These are phyloP conservation scores for Tympanuchus pallidicinctus DNA, from an alignment of 2,113 vertebrate genomes.

Conservation along the genomic window DNA sequence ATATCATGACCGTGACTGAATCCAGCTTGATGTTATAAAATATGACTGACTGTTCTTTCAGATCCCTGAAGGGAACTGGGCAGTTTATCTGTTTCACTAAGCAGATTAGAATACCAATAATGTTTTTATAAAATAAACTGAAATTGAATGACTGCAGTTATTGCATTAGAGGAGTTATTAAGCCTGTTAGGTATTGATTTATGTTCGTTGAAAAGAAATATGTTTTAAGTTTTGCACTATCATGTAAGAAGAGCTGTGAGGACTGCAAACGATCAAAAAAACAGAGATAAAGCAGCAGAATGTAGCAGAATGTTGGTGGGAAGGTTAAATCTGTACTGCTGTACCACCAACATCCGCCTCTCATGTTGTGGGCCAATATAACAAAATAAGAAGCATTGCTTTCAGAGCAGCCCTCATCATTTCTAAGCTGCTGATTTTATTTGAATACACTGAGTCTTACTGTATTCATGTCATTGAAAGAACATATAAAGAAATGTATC, in stretches of 20 bases:
- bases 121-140: background rate
- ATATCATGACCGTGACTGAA: background rate
- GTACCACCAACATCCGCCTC: too few relatives aligned
- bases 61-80: background rate
- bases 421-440: background rate
- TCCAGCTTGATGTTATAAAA: background rate
- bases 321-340: too few relatives aligned
- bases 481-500: background rate
- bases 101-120: background rate
- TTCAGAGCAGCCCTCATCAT: background rate
- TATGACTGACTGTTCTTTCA: fast-evolving
- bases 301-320: too few relatives aligned
- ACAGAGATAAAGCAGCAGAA: background rate
- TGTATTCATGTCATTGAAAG: background rate
- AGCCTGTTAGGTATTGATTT: background rate
- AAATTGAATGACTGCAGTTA: background rate
- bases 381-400: too few relatives aligned
- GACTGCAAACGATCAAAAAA: background rate
- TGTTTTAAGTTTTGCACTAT: background rate
- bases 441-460: background rate
- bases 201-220: background rate
- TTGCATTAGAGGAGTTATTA: background rate
- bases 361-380: too few relatives aligned
- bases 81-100: background rate
- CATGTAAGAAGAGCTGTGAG: background rate